Evolutionary conservation across 2,113 vertebrate genomes (phyloP).

Genomic region (Ornithorhynchus anatinus): DNA sequence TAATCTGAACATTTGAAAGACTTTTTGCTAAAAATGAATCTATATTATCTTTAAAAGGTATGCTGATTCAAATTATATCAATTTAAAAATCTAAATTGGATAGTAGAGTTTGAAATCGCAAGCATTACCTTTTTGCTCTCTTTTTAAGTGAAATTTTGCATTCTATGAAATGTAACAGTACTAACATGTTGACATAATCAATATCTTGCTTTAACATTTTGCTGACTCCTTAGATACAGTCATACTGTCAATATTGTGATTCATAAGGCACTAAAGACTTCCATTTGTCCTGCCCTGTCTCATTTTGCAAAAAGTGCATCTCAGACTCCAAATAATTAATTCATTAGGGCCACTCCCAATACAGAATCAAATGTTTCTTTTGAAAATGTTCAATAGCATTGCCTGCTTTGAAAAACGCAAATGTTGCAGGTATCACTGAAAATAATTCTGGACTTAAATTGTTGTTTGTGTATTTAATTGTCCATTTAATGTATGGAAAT

Average conservation of each 20-base stretch:
- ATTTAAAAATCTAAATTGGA: too few relatives aligned
- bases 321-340: neutral
- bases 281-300: neutral
- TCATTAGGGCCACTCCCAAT: neutral
- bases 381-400: neutral
- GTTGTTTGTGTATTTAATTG: neutral
- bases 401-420: neutral
- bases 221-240: neutral
- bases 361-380: neutral
- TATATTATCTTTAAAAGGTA: too few relatives aligned
- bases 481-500: neutral
- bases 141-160: too few relatives aligned
- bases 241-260: neutral
- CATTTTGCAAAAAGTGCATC: neutral
- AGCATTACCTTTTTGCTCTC: too few relatives aligned
- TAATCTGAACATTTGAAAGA: too few relatives aligned
- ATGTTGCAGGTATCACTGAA: neutral
- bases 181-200: neutral
- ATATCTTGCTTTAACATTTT: neutral
- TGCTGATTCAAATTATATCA: too few relatives aligned
- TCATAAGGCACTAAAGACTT: neutral
- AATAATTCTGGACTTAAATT: neutral
- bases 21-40: too few relatives aligned
- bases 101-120: too few relatives aligned
- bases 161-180: neutral